A percentile compares a stretch with the other conserved stretches of the same genome.
These are phyloP conservation scores for Sesia bembeciformis DNA, from an alignment of 2,888 invertebrate genomes.

Conservation along the genomic window DNA sequence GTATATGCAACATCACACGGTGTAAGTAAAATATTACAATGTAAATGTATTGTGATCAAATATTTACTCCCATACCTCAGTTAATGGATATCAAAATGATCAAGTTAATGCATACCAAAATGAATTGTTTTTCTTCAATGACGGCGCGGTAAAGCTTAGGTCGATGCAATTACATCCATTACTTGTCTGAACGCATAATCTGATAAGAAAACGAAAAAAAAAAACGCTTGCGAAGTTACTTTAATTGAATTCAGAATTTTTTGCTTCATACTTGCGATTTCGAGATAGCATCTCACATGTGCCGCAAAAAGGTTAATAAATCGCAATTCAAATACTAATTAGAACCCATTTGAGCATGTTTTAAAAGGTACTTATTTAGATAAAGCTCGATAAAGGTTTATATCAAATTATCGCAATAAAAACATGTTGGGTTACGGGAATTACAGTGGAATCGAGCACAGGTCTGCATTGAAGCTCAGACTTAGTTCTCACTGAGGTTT, in stretches of 20 bases:
- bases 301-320: slow-evolving; percentile 30
- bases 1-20: no score
- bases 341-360: slow-evolving; percentile 28
- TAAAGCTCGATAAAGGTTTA: slow-evolving; percentile 5
- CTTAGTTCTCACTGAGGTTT: slow-evolving; percentile 34
- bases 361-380: slow-evolving; percentile 11
- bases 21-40: no score
- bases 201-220: slow-evolving; percentile 58
- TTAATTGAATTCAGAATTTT: slow-evolving; percentile 59
- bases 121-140: background rate
- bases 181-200: slow-evolving; percentile 50
- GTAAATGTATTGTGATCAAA: no score
- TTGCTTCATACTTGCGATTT: slow-evolving; percentile 28
- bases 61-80: no score
- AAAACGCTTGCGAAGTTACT: slow-evolving; percentile 41
- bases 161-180: slow-evolving; percentile 58
- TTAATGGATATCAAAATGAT: no score
- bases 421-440: slow-evolving; percentile 10
- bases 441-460: slow-evolving; percentile 30
- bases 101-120: no score
- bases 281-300: slow-evolving; percentile 33
- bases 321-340: slow-evolving; percentile 37
- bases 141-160: slow-evolving; percentile 35
- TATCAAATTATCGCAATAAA: slow-evolving; percentile 17
- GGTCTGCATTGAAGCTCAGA: slow-evolving; percentile 30